A percentile compares a stretch with the other conserved stretches of the same genome.
Evolutionary conservation across 2,797 vertebrate species (phyloP).

Genomic region (Saguinus oedipus): DNA sequence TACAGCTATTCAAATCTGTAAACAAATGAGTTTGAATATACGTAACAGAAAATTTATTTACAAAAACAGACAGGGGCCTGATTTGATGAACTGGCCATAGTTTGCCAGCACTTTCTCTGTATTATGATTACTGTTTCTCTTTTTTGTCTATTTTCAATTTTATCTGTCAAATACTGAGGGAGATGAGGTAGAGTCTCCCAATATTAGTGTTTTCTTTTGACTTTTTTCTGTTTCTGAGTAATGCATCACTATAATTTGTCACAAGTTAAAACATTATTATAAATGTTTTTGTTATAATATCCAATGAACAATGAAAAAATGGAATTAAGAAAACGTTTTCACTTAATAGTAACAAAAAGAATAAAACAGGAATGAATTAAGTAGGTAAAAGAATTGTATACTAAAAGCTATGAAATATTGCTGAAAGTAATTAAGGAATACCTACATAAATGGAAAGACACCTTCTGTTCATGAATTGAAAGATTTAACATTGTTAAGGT

Average conservation of each 20-base stretch:
- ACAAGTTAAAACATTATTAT: background rate
- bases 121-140: background rate
- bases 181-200: background rate
- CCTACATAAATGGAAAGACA: background rate
- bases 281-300: background rate
- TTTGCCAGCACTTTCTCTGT: background rate
- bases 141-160: background rate
- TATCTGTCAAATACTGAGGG: background rate
- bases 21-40: background rate
- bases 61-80: background rate
- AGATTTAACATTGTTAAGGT: background rate
- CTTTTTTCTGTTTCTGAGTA: background rate
- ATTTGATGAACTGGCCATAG: background rate
- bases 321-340: background rate
- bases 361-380: background rate
- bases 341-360: background rate
- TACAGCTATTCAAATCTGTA: background rate
- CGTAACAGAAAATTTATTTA: background rate
- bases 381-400: background rate
- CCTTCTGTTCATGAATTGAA: background rate
- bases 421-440: background rate
- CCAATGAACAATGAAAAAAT: background rate
- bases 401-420: background rate
- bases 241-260: background rate
- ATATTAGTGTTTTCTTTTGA: background rate